A percentile compares a stretch with the other conserved stretches of the same genome.
These are phyloP conservation scores for Nesometra sesokonis DNA, from an alignment of 35 echinoderm and acorn worm species.

Conservation along the genomic window DNA sequence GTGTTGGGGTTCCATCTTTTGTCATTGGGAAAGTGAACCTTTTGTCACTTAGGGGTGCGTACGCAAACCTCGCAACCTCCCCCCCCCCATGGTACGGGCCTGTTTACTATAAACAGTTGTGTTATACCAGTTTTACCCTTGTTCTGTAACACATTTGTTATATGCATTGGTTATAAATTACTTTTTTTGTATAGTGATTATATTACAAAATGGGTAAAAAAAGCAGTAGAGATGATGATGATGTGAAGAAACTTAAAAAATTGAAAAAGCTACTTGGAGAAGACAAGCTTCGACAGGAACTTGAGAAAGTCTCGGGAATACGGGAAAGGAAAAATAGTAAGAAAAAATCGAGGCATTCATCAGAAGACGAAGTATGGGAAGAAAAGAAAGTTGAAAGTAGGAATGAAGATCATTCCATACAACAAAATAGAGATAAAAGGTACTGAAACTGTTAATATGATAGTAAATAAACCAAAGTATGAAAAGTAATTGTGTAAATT, in stretches of 20 bases:
- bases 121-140: too few relatives aligned
- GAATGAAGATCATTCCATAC: neutral
- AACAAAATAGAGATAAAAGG: neutral
- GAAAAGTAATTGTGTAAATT: too few relatives aligned
- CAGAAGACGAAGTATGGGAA: neutral
- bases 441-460: neutral
- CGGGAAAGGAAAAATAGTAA: neutral
- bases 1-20: too few relatives aligned
- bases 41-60: too few relatives aligned
- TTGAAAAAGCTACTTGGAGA: neutral
- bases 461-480: too few relatives aligned
- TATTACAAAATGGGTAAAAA: neutral
- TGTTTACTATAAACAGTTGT: too few relatives aligned
- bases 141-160: too few relatives aligned
- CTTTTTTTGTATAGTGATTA: too few relatives aligned
- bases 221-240: neutral
- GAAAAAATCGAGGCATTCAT: neutral
- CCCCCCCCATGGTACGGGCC: too few relatives aligned
- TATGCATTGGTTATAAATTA: too few relatives aligned
- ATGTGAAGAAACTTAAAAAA: neutral
- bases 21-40: too few relatives aligned
- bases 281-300: neutral
- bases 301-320: neutral
- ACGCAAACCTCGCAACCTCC: too few relatives aligned
- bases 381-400: neutral